Evolutionary conservation across 1,140 invertebrate species (phyloP).

Genomic region (Thaumetopoea pityocampa): DNA sequence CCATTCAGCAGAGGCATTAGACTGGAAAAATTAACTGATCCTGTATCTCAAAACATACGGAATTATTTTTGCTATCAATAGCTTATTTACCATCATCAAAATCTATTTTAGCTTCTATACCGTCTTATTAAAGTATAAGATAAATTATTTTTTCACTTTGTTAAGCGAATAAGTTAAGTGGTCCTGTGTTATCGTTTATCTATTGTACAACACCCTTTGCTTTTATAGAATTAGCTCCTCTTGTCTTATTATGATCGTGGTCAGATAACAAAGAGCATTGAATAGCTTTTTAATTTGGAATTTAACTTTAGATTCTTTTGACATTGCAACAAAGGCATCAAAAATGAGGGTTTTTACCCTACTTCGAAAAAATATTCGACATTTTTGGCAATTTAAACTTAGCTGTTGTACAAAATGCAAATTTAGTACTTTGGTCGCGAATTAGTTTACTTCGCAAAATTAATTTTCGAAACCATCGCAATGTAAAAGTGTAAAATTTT

Average conservation of each 20-base stretch:
- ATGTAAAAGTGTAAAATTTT: no score
- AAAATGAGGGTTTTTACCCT: no score
- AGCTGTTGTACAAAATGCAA: no score
- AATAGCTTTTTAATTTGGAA: conserved; percentile 55
- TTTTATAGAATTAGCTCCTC: conserved; percentile 61
- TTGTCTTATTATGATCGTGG: conserved; percentile 64
- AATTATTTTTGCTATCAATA: conserved; percentile 39
- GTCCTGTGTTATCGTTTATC: conserved; percentile 35
- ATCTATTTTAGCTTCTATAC: conserved; percentile 1
- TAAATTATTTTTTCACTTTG: conserved; percentile 6
- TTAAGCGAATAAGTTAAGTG: conserved; percentile 10
- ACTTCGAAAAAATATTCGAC: no score
- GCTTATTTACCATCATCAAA: not conserved
- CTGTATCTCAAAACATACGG: conserved; percentile 45
- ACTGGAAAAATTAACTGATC: conserved; percentile 68
- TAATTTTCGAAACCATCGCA: no score
- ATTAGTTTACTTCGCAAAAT: no score
- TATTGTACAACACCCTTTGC: conserved; percentile 55
- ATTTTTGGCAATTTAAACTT: no score
- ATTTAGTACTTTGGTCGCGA: no score
- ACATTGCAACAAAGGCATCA: no score
- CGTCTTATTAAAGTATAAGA: conserved; percentile 15
- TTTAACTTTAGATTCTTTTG: conserved; percentile 25
- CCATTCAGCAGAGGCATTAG: conserved; percentile 58
- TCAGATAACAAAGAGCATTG: conserved; percentile 52